A percentile compares a stretch with the other conserved stretches of the same genome.
Conservation (phyloP, 2,888 invertebrate genomes). For the Smittia sp. region DNA sequence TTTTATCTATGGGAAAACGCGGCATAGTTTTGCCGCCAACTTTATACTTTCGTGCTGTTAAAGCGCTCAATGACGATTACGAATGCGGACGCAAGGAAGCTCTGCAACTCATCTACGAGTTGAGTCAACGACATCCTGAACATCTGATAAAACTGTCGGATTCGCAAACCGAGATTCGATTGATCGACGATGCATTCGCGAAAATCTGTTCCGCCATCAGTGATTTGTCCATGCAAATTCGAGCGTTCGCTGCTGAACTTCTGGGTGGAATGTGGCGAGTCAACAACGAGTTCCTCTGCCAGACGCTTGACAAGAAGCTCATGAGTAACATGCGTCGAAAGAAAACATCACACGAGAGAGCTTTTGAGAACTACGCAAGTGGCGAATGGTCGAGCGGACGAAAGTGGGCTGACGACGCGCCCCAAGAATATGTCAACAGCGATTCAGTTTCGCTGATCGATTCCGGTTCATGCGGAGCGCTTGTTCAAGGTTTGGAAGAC, state of each 20-base stretch:
- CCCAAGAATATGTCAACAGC: constrained; percentile 70
- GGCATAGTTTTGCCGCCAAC: constrained; percentile 73
- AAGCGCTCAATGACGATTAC: constrained; percentile 84
- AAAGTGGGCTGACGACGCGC: constrained; percentile 83
- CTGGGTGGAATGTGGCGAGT: constrained; percentile 86
- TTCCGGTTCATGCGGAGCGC: constrained; percentile 95
- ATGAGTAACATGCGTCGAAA: constrained; percentile 93
- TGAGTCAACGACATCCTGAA: constrained; percentile 85
- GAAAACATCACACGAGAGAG: constrained; percentile 79
- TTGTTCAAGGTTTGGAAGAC: constrained; percentile 97
- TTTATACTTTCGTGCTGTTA: constrained; percentile 63
- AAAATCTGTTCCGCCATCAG: constrained; percentile 91
- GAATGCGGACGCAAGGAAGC: constrained; percentile 88
- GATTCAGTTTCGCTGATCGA: constrained; percentile 76
- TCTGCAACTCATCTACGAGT: constrained; percentile 77
- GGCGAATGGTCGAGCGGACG: constrained; percentile 92
- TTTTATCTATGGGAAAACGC: constrained; percentile 78
- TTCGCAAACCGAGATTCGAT: constrained; percentile 78
- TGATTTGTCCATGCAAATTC: constrained; percentile 85
- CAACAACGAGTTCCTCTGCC: constrained; percentile 84
- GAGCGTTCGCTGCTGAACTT: constrained; percentile 78
- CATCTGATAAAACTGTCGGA: constrained; percentile 68
- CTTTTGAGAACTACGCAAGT: constrained; percentile 74
- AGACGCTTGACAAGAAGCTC: constrained; percentile 95
- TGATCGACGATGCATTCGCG: constrained; percentile 95